These are phyloP conservation scores for Myotis yumanensis DNA, from an alignment of 2,113 vertebrate species.

Conservation along the genomic window DNA sequence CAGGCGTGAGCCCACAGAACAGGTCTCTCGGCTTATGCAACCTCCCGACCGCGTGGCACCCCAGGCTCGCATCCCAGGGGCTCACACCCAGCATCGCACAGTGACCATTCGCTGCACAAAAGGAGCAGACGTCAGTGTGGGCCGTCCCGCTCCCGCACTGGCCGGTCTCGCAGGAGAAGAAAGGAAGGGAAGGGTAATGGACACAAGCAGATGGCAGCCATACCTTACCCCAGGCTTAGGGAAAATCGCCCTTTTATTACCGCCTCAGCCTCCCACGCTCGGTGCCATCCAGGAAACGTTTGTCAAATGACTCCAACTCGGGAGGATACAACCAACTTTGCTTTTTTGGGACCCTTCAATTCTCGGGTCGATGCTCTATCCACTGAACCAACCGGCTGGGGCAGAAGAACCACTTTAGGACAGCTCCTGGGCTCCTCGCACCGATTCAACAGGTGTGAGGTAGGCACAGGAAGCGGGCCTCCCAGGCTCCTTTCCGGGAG, in stretches of 20 bases:
- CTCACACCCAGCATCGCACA: not conserved
- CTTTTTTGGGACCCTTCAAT: no score
- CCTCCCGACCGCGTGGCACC: not conserved
- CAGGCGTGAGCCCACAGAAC: not conserved
- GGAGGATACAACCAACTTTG: not conserved
- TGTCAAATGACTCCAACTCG: not conserved
- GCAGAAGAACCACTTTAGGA: not conserved
- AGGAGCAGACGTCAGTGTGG: not conserved
- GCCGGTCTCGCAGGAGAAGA: not conserved
- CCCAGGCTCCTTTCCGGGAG: accelerated
- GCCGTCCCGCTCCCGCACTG: not conserved
- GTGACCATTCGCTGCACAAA: not conserved
- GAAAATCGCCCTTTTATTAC: conserved; percentile 54
- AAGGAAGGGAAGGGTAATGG: conserved; percentile 2
- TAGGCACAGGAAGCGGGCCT: not conserved
- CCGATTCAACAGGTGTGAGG: not conserved
- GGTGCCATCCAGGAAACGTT: not conserved
- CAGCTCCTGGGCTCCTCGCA: not conserved
- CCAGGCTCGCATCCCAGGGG: not conserved
- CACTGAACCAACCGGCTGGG: no score
- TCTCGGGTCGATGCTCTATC: no score
- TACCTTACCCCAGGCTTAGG: conserved; percentile 25
- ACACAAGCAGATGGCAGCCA: not conserved
- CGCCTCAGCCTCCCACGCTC: not conserved
- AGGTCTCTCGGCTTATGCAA: conserved; percentile 13